Percentiles rank a stretch among this genome's conserved stretches.
phyloP scores from a whole-genome alignment of 2,113 vertebrate species.

The Trogon melanurus region DNA sequence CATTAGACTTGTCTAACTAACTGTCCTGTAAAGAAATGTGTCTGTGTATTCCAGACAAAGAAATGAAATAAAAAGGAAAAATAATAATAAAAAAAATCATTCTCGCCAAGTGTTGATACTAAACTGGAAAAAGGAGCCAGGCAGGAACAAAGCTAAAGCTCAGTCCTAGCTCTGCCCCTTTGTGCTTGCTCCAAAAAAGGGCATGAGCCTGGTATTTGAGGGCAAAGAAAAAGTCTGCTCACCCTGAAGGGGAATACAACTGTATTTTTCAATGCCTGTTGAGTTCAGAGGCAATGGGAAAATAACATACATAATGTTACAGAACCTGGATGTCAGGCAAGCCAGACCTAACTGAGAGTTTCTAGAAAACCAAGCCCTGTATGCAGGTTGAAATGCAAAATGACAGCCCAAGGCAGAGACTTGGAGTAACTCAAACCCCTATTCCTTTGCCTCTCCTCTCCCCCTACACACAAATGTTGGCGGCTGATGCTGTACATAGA shows the following conservation, averaged over 20 bases:
- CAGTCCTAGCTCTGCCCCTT: neutral
- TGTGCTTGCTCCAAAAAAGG: neutral
- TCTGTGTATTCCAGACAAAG: neutral
- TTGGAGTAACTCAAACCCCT: neutral
- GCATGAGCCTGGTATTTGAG: neutral
- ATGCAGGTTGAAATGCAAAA: neutral
- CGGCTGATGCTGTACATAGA: neutral
- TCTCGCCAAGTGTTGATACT: neutral
- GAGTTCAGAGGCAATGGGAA: too few relatives aligned
- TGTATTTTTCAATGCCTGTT: too few relatives aligned
- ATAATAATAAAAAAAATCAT: neutral
- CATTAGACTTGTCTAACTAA: neutral
- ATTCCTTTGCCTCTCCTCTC: neutral
- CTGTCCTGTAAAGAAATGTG: neutral
- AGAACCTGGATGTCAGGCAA: neutral
- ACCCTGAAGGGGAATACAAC: too few relatives aligned
- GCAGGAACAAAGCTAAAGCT: neutral
- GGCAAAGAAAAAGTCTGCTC: too few relatives aligned
- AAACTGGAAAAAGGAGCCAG: neutral
- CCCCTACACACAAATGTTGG: neutral
- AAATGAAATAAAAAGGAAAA: neutral
- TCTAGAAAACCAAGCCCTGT: neutral
- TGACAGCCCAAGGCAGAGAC: neutral
- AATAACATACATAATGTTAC: rapidly evolving
- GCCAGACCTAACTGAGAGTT: neutral